Base-by-base conservation (phyloP, 2,113 vertebrate genomes). In the Cynopterus brachyotis region DNA sequence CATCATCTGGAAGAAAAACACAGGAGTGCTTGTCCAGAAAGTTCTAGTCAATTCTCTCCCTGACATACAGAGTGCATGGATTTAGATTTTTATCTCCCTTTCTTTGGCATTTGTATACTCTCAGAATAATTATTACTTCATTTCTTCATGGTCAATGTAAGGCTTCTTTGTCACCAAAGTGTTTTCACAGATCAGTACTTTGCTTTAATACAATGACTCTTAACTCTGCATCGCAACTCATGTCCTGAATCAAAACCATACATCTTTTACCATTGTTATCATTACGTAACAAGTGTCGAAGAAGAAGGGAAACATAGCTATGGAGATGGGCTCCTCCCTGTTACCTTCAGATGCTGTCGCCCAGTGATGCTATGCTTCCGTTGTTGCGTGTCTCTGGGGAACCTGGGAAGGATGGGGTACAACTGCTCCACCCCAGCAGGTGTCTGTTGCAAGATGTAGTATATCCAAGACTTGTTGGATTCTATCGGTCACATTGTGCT, bases 1-100 rank as follows among this genome's bases (percentile, higher is more conserved):
- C 82, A 20, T 98, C 98, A 98, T 91, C 93, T 94, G 96, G 84
- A 91, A 98, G 92, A 97, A 98, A 97, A 94, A 96, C 93, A 96
- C 76, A 16, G 50, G 32, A 47, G 69, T 89, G 53, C 26, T 55
- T 76, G 55, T 93, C 92, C 62, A 85, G 90, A 95, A 55, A 80
- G 55, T 47, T 75, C 17, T 89, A 78, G 73, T 60, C 62, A 35
- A 15, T 92, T 64, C 30, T 40, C 42, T 66, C 50, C 30, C 59
- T 83, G 79, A 40, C 20, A 70, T 26, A 20, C 26, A 86, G 70
- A 53, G 26, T 15, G 20, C 26, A 22, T 19, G 8, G 70, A 79
- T 53, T 92, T 45, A 42, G 50, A 42, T 55, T 96, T 78, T 72
- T 73, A 10, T 30, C 69, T 87, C 40, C 32, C 42, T 90, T 83